Conservation (phyloP, 2,113 vertebrate species). For the Axis porcinus region DNA sequence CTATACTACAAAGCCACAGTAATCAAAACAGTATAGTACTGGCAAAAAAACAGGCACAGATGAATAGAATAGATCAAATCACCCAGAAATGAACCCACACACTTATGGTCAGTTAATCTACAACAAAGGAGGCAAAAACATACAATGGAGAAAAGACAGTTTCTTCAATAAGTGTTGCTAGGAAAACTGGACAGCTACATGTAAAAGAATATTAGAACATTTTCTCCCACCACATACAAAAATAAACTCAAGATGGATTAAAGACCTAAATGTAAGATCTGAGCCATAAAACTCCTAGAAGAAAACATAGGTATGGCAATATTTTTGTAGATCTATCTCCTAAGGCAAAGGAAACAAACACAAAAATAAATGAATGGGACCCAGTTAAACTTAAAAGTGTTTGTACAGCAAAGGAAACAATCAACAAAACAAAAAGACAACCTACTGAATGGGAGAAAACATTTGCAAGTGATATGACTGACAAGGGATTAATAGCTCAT, state of each 20-base stretch:
- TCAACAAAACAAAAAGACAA: neutral
- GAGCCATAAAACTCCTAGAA: neutral
- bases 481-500: neutral
- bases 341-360: neutral
- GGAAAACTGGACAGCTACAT: neutral
- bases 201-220: neutral
- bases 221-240: neutral
- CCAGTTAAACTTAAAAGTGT: neutral
- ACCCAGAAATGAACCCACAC: neutral
- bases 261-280: neutral
- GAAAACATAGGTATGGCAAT: neutral
- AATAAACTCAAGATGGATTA: neutral
- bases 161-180: neutral
- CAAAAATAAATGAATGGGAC: neutral
- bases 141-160: neutral
- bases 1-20: neutral
- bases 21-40: neutral
- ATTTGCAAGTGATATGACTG: neutral
- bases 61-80: neutral
- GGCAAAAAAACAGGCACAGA: neutral
- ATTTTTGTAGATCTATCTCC: neutral
- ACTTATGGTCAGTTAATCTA: neutral
- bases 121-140: neutral
- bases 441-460: neutral
- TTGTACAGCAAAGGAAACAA: neutral